Evolutionary conservation across 2,113 vertebrate species (phyloP), one percentile per base, ranked within the genome.

Genomic region (Orycteropus afer): DNA sequence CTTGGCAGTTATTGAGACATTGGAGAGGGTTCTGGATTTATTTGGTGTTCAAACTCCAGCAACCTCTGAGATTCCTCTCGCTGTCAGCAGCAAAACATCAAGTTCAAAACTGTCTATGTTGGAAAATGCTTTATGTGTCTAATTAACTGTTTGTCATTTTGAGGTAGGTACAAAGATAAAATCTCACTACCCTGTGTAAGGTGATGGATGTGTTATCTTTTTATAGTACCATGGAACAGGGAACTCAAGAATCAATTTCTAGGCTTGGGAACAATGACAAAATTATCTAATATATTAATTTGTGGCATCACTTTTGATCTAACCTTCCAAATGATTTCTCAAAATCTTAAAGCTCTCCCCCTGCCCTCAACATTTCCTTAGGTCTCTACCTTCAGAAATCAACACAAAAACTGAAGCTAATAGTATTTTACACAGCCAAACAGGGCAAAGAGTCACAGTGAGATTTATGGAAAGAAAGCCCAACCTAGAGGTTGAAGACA

Each of bases 1-100:
- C 93, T 97, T 97, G 93, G 97, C 96, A 92, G 91, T 97, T 97
- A 97, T 78, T 95, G 95, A 98, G 97, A 98, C 80, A 91, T 0
- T 96, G 67, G 29, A 82, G 82, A 91, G 90, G 32, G 45, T 86
- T 96, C 94, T 97, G 76, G 6, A 91, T 97, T 98, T 97, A 96
- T 97, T 97, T 90, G 73, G 37, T 42, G 1, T 76, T 92, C 23
- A 95, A 81, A 88, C 69, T 89, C 77, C 79, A 91, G 45, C 14
- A 91, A 77, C 96, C 95, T 94, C 91, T 69, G 96, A 97, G 94
- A 98, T 93, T 32, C 57, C 20, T 89, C 85, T 89, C 93, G 93
- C 65, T 76, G 59, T 97, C 96, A 97, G 96, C 92, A 97, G 80
- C 93, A 96, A 98, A 97, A 97, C 85, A 96, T 96, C 91, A 96